Conservation (phyloP, 2,797 vertebrate genomes). For the Chaenodraco wilsoni region DNA sequence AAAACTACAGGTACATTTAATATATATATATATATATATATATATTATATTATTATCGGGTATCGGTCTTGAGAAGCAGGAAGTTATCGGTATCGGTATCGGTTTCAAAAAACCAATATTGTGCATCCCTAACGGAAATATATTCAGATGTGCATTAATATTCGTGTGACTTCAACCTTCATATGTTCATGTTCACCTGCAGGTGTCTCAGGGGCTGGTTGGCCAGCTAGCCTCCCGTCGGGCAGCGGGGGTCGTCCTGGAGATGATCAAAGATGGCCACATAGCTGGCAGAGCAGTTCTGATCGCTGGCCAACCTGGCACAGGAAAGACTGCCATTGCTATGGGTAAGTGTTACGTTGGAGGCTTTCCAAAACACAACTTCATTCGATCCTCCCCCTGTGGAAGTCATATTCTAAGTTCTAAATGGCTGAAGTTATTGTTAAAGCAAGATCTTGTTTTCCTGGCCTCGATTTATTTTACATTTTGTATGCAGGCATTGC, state of each 20-base stretch:
- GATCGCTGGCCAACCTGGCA: conserved; percentile 93
- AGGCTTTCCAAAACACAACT: conserved; percentile 14
- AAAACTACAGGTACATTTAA: too few relatives aligned
- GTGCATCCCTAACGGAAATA: neutral
- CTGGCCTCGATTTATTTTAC: neutral
- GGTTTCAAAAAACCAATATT: too few relatives aligned
- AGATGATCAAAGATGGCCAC: conserved; percentile 96
- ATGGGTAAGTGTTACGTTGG: conserved; percentile 85
- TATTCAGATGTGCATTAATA: neutral
- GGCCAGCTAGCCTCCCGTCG: conserved; percentile 94
- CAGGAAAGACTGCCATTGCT: conserved; percentile 94
- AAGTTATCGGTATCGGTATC: too few relatives aligned
- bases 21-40: too few relatives aligned
- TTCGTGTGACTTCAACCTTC: conserved; percentile 9
- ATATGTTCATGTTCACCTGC: conserved; percentile 20
- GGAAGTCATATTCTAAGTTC: conserved; percentile 27
- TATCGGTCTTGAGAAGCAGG: too few relatives aligned
- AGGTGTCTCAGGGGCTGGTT: conserved; percentile 97
- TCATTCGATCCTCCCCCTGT: conserved; percentile 2
- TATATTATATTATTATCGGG: too few relatives aligned
- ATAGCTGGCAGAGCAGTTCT: conserved; percentile 92
- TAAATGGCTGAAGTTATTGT: conserved; percentile 8
- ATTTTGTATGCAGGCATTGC: conserved; percentile 86
- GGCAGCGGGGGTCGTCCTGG: conserved; percentile 91
- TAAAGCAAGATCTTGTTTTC: conserved; percentile 8